Evolutionary conservation across 1,140 invertebrate genomes (phyloP), one percentile per base, ranked within the genome.

Genomic region (Bombus pascuorum): DNA sequence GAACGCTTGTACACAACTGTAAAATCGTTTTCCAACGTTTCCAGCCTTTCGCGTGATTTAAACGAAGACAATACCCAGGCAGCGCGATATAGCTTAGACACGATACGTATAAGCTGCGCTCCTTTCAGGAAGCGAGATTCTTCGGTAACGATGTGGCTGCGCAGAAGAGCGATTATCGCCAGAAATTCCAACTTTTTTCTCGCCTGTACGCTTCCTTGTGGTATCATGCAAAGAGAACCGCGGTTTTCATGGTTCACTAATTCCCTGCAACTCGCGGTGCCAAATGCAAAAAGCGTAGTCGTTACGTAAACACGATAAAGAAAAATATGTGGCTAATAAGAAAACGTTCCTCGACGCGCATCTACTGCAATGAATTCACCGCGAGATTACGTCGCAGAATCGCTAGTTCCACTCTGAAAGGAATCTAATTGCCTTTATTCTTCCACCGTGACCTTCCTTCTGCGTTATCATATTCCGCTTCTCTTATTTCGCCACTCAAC

Each of bases 191-290:
- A 4, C n/a, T 73, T 77, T 72, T 73, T 73, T 81, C 22, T 12
- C 22, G 34, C 5, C 47, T 1, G 25, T 32, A 53, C 10, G 34
- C 77, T 70, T 73, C 53, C 59, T 81, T 42, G 84, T 39, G 77
- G 79, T 75, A 68, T 65, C 44, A 76, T 85, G 77, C 77, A 85
- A 84, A 87, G 86, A 75, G 47, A 66, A n/a, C 37, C 34, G 83
- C 42, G 83, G 84, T 74, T 86, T 83, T 83, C 85, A 83, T 42
- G 85, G 85, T 86, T 76, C 85, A 74, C 73, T 53, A 72, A 44
- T 42, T 39, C 53, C 32, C 44, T 6, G 74, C 47, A 70, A 18
- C 74, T 32, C n/a, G 15, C 25, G 12, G 37, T 72, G 59, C 2
- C 70, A 75, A 81, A 65, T 28, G 44, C 32, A 59, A 81, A 42